A percentile compares a stretch with the other conserved stretches of the same genome.
Conservation (phyloP, 2,888 invertebrate species). For the Plutella xylostella region DNA sequence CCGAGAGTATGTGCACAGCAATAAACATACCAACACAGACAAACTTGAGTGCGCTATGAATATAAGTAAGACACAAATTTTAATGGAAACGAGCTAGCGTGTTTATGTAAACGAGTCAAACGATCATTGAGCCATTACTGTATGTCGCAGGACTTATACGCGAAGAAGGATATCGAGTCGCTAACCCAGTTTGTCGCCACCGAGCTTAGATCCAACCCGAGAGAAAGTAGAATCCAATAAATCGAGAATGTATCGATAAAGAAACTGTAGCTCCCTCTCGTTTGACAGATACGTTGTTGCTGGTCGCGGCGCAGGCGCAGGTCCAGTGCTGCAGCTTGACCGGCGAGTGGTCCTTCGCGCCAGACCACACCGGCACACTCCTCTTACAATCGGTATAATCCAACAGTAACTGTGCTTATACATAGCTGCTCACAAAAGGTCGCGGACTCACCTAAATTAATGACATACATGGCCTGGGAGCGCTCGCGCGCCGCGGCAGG, state of each 20-base stretch:
- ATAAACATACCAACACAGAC: conserved; percentile 57
- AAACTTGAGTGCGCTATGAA: conserved; percentile 33
- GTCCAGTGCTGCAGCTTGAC: background rate
- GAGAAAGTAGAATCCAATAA: conserved; percentile 40
- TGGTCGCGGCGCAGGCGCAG: no score
- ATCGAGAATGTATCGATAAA: conserved; percentile 26
- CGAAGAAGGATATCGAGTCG: conserved; percentile 7
- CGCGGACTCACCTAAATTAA: conserved; percentile 67
- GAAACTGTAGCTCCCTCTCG: conserved; percentile 19
- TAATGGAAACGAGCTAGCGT: conserved; percentile 48
- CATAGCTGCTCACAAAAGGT: conserved; percentile 33
- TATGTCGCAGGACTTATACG: conserved; percentile 11
- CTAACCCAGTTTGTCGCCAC: no score
- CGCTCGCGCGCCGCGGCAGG: conserved; percentile 63
- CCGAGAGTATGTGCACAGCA: conserved; percentile 59
- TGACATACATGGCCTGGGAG: conserved; percentile 70
- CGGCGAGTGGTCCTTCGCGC: no score
- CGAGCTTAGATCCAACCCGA: no score
- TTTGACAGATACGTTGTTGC: background rate
- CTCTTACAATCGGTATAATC: no score
- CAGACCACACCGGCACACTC: conserved; percentile 1
- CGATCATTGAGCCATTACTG: conserved; percentile 20
- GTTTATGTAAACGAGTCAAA: conserved; percentile 33
- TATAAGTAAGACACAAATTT: conserved; percentile 52
- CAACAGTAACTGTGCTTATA: no score